Evolutionary conservation across 2,113 vertebrate genomes (phyloP).

Genomic region (Sterrhoptilus dennistouni): DNA sequence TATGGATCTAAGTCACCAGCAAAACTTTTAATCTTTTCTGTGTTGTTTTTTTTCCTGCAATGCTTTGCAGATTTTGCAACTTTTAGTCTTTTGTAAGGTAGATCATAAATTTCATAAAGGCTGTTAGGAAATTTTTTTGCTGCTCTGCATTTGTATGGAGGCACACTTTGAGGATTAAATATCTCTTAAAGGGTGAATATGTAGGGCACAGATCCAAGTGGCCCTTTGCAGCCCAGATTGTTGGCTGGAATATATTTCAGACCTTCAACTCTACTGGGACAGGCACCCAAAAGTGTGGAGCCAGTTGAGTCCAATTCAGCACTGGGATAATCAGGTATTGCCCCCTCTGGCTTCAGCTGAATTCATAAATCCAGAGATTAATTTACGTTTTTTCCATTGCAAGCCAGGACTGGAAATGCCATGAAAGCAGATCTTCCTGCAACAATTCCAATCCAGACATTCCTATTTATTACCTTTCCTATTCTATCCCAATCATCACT

Average conservation of each 20-base stretch:
- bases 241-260: neutral
- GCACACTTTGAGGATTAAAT: neutral
- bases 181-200: neutral
- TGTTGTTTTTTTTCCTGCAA: neutral
- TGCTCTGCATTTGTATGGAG: neutral
- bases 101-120: constrained; percentile 3
- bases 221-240: neutral
- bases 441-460: neutral
- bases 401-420: neutral
- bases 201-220: neutral
- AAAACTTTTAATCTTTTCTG: constrained; percentile 28
- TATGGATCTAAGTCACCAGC: neutral
- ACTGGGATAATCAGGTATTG: neutral
- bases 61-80: constrained; percentile 45
- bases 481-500: neutral
- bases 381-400: neutral
- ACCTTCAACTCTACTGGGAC: neutral
- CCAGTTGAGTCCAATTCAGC: neutral
- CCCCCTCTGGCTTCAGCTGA: neutral
- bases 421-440: neutral
- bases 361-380: neutral
- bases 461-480: neutral
- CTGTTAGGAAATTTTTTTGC: constrained; percentile 26
- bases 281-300: neutral
- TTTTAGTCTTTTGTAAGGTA: constrained; percentile 43